Conservation (phyloP, 2,888 invertebrate genomes). For the Drosophila phalerata region DNA sequence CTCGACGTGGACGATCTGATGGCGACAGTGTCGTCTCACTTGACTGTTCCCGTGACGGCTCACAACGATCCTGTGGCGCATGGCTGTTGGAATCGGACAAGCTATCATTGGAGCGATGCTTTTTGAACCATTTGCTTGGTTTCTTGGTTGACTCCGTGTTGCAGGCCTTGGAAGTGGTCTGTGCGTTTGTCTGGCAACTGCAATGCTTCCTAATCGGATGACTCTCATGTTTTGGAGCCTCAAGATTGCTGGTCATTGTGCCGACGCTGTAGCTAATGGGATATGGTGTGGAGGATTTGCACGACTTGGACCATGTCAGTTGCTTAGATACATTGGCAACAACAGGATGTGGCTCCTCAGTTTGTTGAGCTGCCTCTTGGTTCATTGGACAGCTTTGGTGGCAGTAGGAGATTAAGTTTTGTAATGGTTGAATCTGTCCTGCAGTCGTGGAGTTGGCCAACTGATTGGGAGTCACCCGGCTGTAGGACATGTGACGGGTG, state of each 20-base stretch:
- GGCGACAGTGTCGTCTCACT: neutral
- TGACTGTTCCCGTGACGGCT: neutral
- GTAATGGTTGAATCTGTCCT: neutral
- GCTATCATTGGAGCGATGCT: neutral
- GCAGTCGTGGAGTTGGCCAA: neutral
- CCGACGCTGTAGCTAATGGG: conserved; percentile 53
- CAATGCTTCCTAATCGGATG: neutral
- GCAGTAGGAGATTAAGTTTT: conserved; percentile 1
- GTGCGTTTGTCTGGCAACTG: conserved; percentile 29
- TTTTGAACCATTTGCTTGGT: neutral
- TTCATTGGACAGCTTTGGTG: neutral
- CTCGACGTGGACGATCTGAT: neutral
- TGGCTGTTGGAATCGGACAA: neutral
- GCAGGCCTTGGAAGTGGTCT: conserved; percentile 4
- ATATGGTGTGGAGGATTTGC: conserved; percentile 44
- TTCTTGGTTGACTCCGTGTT: conserved; percentile 10
- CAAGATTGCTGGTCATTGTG: conserved; percentile 70
- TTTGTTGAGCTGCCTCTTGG: neutral
- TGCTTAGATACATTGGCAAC: conserved; percentile 47
- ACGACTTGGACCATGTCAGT: conserved; percentile 70
- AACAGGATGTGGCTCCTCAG: neutral
- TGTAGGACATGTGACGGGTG: conserved; percentile 66
- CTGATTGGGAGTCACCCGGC: conserved; percentile 54
- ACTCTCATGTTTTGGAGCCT: neutral
- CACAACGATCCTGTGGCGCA: neutral